Evolutionary conservation across 2,888 invertebrate species (phyloP).

Genomic region (Zelleria hepariella): DNA sequence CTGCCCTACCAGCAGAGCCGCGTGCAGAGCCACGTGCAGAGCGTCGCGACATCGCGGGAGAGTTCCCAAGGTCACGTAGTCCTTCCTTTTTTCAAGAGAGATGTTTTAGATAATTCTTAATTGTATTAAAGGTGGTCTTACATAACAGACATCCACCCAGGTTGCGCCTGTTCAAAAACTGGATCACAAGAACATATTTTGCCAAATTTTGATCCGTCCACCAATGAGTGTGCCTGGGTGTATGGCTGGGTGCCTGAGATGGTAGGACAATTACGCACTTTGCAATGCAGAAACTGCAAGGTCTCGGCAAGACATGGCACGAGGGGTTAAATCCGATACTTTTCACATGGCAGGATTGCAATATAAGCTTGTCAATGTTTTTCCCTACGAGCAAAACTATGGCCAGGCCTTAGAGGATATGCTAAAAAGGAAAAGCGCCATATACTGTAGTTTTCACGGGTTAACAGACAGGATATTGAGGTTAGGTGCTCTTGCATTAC

Average conservation of each 20-base stretch:
- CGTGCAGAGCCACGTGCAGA: no score
- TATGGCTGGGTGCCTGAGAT: slow-evolving; percentile 9
- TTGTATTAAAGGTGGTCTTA: not conserved
- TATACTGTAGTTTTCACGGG: no score
- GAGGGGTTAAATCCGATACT: slow-evolving; percentile 9
- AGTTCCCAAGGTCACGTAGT: not conserved
- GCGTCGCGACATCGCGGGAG: not conserved
- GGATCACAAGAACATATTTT: slow-evolving; percentile 5
- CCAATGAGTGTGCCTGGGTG: no score
- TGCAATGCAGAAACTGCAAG: slow-evolving; percentile 11
- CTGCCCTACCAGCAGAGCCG: not conserved
- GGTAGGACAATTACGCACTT: slow-evolving; percentile 7
- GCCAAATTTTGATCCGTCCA: not conserved
- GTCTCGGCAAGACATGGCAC: slow-evolving; percentile 10
- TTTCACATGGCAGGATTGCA: slow-evolving; percentile 18
- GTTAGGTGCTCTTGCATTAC: slow-evolving; percentile 12
- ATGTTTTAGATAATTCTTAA: not conserved
- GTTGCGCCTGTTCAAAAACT: not conserved
- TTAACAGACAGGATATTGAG: no score
- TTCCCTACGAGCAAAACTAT: no score
- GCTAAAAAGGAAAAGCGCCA: slow-evolving; percentile 12
- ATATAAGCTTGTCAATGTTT: slow-evolving; percentile 13
- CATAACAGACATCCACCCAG: not conserved
- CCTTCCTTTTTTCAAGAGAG: not conserved
- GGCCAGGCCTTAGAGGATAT: slow-evolving; percentile 15